These are phyloP conservation scores for Nomada fabriciana DNA, from an alignment of 2,888 invertebrate genomes.

Conservation along the genomic window DNA sequence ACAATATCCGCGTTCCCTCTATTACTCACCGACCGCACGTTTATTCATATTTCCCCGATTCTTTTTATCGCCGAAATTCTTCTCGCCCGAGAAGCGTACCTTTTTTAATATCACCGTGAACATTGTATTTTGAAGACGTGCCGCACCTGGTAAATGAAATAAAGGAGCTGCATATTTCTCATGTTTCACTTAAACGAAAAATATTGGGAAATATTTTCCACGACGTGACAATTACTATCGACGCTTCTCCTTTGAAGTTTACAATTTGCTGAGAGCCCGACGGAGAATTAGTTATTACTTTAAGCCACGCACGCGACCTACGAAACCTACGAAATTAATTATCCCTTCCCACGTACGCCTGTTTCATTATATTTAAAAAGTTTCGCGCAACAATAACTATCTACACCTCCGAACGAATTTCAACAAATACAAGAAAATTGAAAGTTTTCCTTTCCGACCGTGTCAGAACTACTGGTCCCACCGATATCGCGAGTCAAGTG, in stretches of 20 bases:
- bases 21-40: constrained; percentile 25
- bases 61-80: background rate
- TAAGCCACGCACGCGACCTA: no score
- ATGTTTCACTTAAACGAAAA: no score
- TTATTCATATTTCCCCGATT: constrained; percentile 30
- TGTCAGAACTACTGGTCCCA: constrained; percentile 74
- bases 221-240: no score
- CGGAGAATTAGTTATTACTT: no score
- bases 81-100: background rate
- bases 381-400: background rate
- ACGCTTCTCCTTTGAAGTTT: no score
- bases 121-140: no score
- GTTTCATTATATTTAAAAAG: background rate
- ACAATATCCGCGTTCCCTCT: constrained; percentile 64
- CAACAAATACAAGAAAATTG: constrained; percentile 3
- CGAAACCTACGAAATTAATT: no score
- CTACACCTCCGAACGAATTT: background rate
- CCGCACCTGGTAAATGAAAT: no score
- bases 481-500: constrained; percentile 81
- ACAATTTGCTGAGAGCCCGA: no score
- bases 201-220: no score
- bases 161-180: no score
- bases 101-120: no score
- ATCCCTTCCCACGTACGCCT: background rate
- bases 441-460: constrained; percentile 38